A percentile compares a stretch with the other conserved stretches of the same genome.
phyloP scores from a whole-genome alignment of 2,797 vertebrate species.

The Typhlichthys subterraneus region DNA sequence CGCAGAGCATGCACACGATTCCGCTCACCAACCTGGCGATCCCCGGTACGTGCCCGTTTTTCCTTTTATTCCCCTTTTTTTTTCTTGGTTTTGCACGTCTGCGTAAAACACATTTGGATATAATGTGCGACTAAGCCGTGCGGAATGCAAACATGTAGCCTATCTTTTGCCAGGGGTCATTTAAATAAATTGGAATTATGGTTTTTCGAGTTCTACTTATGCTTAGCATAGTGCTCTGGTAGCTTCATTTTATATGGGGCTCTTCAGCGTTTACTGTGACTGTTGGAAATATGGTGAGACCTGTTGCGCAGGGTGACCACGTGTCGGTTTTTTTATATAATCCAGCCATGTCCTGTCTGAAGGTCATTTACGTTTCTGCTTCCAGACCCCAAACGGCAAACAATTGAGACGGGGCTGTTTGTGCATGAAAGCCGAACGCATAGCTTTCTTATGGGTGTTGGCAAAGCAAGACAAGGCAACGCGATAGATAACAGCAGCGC shows the following conservation, averaged over 20 bases:
- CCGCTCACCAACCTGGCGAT: slow-evolving; percentile 94
- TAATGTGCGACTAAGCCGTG: slow-evolving; percentile 9
- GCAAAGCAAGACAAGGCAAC: too few species aligned
- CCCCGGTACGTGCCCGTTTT: slow-evolving; percentile 79
- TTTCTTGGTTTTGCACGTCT: background rate
- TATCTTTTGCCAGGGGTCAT: too few species aligned
- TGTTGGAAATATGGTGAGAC: slow-evolving; percentile 51
- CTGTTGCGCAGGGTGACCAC: slow-evolving; percentile 70
- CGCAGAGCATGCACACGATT: slow-evolving; percentile 85
- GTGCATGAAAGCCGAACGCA: too few species aligned
- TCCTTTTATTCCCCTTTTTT: background rate
- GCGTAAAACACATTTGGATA: slow-evolving; percentile 2
- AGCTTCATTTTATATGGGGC: background rate
- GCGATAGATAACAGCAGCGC: too few species aligned
- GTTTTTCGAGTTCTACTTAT: too few species aligned
- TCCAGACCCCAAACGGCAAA: too few species aligned
- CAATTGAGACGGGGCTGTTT: too few species aligned
- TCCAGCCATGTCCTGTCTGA: slow-evolving; percentile 3
- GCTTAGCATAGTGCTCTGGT: too few species aligned
- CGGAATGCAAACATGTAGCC: slow-evolving; percentile 2
- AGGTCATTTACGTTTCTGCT: background rate
- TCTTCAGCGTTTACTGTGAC: slow-evolving; percentile 3
- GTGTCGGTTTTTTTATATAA: slow-evolving; percentile 19
- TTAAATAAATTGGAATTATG: too few species aligned
- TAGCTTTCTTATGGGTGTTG: too few species aligned